Base-by-base conservation (phyloP, 1,140 invertebrate genomes). In the Lordiphosa clarofinis region DNA sequence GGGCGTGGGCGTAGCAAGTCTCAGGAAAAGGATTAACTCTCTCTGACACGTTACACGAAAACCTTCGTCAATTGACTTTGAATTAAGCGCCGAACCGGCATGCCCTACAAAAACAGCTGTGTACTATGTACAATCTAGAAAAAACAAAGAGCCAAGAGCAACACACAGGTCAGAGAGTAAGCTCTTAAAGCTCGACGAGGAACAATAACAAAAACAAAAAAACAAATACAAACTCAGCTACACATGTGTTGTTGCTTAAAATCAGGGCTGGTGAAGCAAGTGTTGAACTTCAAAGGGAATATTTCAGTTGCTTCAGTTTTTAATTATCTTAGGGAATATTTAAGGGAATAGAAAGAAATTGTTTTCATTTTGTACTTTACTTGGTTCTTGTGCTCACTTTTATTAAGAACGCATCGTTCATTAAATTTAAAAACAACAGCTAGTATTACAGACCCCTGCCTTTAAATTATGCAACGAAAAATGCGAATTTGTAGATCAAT, bases 111-210 rank as follows among this genome's bases (percentile, higher is more conserved):
- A 37, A 75, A 68, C 76, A 76, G 76, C 76, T 82, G 76, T 59
- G 40, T 24, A 11, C n/a, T 7, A 33, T 31, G 28, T 31, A 37
- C 33, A 31, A 48, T 15, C 12, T 19, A 68, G 56, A 68, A 5
- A 5, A 8, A 40, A 38, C 39, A 13, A 33, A 44, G 49, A 46
- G 49, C 39, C 9, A 7, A 33, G 13, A 49, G 11, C 11, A 31
- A 33, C 3, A 13, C 5, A 43, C 12, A 33, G 28, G 28, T n/a
- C 28, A 24, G 12, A 43, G 35, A 47, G 36, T 12, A 47, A 36
- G 12, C 73, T 78, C 73, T 73, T 76, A 79, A 79, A 81, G 64
- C 74, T 73, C 64, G 39, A 58, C 64, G 68, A 53, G 28, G 37
- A 37, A 67, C 42, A 56, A 43, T 35, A 13, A 63, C 50, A 9